These are phyloP conservation scores for Pyrrhia umbra DNA, from an alignment of 2,888 invertebrate species.

Conservation along the genomic window DNA sequence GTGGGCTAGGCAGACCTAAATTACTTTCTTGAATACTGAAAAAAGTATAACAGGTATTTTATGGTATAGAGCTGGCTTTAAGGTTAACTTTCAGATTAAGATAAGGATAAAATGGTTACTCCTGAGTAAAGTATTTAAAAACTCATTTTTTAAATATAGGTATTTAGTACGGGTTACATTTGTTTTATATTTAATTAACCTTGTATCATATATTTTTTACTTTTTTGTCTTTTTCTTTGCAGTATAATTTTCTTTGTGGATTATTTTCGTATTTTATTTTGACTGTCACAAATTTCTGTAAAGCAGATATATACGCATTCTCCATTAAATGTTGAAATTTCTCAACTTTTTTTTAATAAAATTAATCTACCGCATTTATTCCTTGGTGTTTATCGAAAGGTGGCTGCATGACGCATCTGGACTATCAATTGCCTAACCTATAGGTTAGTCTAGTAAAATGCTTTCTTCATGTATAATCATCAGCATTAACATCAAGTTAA, in stretches of 20 bases:
- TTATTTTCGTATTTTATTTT: no score
- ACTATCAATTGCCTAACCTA: slow-evolving; percentile 15
- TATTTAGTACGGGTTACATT: not conserved
- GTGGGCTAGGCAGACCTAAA: slow-evolving; percentile 39
- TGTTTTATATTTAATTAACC: not conserved
- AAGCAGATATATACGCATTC: not conserved
- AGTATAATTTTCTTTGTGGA: no score
- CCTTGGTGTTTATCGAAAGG: slow-evolving; percentile 14
- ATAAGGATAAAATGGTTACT: slow-evolving; percentile 30
- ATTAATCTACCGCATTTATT: not conserved
- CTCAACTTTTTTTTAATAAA: not conserved
- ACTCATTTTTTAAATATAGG: not conserved
- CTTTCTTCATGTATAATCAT: slow-evolving; percentile 19
- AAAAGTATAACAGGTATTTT: slow-evolving; percentile 15
- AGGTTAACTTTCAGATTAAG: slow-evolving; percentile 35
- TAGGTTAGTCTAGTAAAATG: slow-evolving; percentile 10
- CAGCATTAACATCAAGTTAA: not conserved
- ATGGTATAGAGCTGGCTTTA: slow-evolving; percentile 30
- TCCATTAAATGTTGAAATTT: not conserved
- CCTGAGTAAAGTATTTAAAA: slow-evolving; percentile 4
- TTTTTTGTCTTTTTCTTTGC: no score
- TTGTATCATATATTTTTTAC: no score
- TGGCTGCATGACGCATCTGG: not conserved
- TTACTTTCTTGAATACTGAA: slow-evolving; percentile 40
- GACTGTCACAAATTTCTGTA: no score